Conservation (phyloP, 2,113 vertebrate genomes). For the Oenanthe oenanthe region DNA sequence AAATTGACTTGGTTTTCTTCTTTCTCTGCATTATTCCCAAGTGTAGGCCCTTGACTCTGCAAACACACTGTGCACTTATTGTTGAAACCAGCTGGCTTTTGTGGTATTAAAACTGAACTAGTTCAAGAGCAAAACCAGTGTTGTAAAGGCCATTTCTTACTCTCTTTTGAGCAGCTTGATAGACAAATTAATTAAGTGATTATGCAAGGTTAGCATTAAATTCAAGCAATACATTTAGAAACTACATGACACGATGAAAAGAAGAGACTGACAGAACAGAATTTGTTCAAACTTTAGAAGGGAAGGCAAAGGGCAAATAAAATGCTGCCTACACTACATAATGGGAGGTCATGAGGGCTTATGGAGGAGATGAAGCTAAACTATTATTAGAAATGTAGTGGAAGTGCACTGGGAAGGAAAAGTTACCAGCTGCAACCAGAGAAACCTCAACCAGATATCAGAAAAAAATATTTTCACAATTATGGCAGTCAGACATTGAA, state of each 20-base stretch:
- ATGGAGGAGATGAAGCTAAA: neutral
- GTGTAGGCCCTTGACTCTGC: neutral
- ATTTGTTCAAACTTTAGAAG: neutral
- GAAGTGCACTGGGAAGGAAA: neutral
- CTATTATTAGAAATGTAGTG: neutral
- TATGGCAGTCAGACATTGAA: neutral
- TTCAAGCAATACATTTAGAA: neutral
- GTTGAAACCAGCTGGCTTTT: neutral
- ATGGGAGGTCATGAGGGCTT: neutral
- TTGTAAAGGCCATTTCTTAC: neutral
- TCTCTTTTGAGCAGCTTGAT: neutral
- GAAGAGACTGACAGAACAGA: neutral
- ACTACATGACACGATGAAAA: neutral
- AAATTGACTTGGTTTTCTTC: neutral
- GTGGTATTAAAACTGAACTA: neutral
- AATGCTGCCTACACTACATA: neutral
- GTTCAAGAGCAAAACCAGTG: neutral
- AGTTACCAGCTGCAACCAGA: neutral
- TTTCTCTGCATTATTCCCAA: conserved; percentile 4
- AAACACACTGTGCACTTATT: neutral
- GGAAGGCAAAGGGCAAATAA: neutral
- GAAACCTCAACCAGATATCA: neutral
- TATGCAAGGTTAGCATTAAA: neutral
- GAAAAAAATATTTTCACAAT: neutral
- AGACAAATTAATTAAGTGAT: neutral